Percentiles rank a stretch among this genome's conserved stretches.
Evolutionary conservation across 2,113 vertebrate species (phyloP).

Genomic region (Natator depressus): DNA sequence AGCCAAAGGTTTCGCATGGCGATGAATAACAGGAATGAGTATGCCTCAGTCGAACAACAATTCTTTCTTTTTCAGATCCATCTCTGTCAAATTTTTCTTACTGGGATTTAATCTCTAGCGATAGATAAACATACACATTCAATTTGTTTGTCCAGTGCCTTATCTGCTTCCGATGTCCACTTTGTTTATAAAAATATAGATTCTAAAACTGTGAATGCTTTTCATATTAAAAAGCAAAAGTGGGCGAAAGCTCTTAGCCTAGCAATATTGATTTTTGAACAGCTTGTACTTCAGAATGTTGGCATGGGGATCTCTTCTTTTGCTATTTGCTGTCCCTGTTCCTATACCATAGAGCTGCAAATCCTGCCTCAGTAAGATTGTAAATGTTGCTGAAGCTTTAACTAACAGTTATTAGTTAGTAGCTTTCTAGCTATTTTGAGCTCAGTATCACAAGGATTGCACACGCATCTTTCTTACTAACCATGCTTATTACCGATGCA

Average conservation of each 20-base stretch:
- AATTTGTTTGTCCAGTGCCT: not conserved
- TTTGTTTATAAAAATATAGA: not conserved
- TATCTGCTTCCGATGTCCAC: not conserved
- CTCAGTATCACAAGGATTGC: not conserved
- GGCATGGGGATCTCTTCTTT: not conserved
- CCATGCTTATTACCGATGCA: fast-evolving
- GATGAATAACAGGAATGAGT: not conserved
- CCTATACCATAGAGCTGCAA: fast-evolving
- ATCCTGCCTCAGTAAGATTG: fast-evolving
- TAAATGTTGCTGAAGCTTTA: not conserved
- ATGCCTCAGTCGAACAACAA: not conserved
- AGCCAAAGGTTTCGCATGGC: fast-evolving
- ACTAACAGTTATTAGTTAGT: fast-evolving
- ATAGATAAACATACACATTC: not conserved
- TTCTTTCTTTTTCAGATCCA: not conserved
- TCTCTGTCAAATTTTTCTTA: not conserved
- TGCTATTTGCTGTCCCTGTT: not conserved
- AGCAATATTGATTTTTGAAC: fast-evolving
- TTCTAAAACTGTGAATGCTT: not conserved
- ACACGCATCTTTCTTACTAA: fast-evolving
- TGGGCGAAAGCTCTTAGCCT: fast-evolving
- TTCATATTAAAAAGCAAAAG: not conserved
- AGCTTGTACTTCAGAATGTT: not conserved
- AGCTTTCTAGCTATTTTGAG: not conserved
- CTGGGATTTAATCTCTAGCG: not conserved